These are phyloP conservation scores for Macroramphosus scolopax DNA, from an alignment of 2,797 vertebrate genomes.

Conservation along the genomic window DNA sequence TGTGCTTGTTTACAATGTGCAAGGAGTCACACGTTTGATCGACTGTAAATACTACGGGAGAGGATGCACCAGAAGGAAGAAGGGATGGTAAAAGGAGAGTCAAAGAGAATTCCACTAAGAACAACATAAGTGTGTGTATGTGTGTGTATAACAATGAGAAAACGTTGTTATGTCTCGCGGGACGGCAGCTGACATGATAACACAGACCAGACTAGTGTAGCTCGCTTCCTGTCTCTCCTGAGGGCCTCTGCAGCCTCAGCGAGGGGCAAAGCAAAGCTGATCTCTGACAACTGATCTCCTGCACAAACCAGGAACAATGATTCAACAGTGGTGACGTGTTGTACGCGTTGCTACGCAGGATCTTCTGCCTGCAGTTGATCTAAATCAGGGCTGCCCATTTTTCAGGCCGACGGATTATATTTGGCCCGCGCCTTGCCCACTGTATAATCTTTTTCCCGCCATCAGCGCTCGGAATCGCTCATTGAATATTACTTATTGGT, in stretches of 20 bases:
- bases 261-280: slow-evolving; percentile 15
- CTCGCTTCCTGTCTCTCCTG: slow-evolving; percentile 32
- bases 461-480: too few relatives aligned
- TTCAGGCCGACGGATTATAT: too few relatives aligned
- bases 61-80: slow-evolving; percentile 7
- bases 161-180: slow-evolving; percentile 55
- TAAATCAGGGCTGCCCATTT: too few relatives aligned
- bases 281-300: too few relatives aligned
- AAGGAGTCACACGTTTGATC: background rate
- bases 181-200: slow-evolving; percentile 71
- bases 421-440: too few relatives aligned
- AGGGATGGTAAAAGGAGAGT: background rate
- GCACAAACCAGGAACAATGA: background rate
- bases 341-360: background rate
- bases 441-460: too few relatives aligned
- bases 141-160: slow-evolving; percentile 27
- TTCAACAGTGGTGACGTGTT: background rate
- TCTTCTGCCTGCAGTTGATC: too few relatives aligned
- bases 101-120: slow-evolving; percentile 27
- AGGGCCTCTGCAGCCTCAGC: slow-evolving; percentile 42
- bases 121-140: slow-evolving; percentile 8
- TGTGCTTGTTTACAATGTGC: slow-evolving; percentile 6
- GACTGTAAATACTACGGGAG: background rate
- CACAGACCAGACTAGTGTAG: slow-evolving; percentile 57
- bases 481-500: too few relatives aligned